These are phyloP conservation scores for Drosophila vallismaia DNA, from an alignment of 2,888 invertebrate species.

Conservation along the genomic window DNA sequence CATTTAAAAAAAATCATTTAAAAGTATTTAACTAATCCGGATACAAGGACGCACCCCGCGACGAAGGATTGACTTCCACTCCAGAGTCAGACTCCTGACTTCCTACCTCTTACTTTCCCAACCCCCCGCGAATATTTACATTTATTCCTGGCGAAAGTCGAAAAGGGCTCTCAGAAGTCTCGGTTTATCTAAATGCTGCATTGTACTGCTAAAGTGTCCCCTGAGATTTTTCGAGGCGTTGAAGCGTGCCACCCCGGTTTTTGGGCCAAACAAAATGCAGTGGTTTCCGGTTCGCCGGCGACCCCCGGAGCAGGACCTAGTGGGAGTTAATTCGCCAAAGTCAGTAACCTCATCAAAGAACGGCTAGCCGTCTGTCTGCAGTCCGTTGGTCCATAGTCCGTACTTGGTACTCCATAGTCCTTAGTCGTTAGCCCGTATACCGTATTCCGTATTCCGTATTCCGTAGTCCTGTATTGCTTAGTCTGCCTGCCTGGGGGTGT, in stretches of 20 bases:
- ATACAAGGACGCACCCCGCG: conserved; percentile 25
- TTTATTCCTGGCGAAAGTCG: conserved; percentile 25
- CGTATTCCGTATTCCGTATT: not conserved
- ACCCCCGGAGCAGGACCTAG: conserved; percentile 46
- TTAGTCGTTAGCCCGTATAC: not conserved
- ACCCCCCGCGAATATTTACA: conserved; percentile 1
- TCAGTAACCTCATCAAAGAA: conserved; percentile 79
- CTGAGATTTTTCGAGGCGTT: conserved; percentile 82
- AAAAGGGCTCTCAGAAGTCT: conserved; percentile 56
- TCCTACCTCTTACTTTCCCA: conserved; percentile 1
- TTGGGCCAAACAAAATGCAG: conserved; percentile 79
- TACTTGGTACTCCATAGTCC: not conserved
- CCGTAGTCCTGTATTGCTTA: conserved; percentile 1
- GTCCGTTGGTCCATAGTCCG: conserved; percentile 7
- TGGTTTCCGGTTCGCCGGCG: conserved; percentile 79
- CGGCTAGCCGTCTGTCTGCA: conserved; percentile 60
- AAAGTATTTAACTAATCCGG: conserved; percentile 27
- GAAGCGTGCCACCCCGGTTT: conserved; percentile 81
- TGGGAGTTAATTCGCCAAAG: conserved; percentile 78
- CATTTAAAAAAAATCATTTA: not conserved
- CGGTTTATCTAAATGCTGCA: conserved; percentile 77
- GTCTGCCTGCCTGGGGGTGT: conserved; percentile 62
- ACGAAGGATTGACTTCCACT: conserved; percentile 38
- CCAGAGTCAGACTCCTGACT: not conserved
- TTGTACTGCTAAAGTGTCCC: conserved; percentile 79